Evolutionary conservation across 2,113 vertebrate species (phyloP), one percentile per base, ranked within the genome.

Genomic region (Protomyctophum bolini): DNA sequence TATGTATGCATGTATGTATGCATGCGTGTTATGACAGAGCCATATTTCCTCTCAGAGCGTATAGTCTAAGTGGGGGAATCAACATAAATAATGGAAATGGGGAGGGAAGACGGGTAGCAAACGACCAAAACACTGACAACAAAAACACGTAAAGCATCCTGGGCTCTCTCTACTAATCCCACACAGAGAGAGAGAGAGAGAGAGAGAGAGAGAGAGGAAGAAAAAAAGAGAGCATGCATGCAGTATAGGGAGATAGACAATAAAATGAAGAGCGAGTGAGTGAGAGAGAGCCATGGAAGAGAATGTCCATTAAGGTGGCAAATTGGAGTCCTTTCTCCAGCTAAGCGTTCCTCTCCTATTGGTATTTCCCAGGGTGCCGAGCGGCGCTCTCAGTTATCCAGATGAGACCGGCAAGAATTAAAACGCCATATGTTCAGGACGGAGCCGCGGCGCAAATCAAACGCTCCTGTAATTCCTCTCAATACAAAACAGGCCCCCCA

Each of bases 391-490:
- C 88, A 92, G 87, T 88, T 91, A 93, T 85, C 92, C 92, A 93
- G 92, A 92, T 91, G 93, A 94, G 92, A 94, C 93, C 85, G 86
- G 88, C 85, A 89, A 85, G 89, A 93, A 94, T 94, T 93, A 94
- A 93, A 93, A 91, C 78, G 78, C 92, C 92, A 93, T 93, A 94
- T 94, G 93, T 91, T 93, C 84, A 79, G 89, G 90, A 91, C 79
- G 82, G 83, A 86, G 88, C 91, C 87, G 89, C 81, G 69, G 75
- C 49, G 56, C 83, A 87, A 89, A 90, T 93, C 90, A 91, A 91
- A 91, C 85, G 88, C 89, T 90, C 83, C 88, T 83, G 88, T 89
- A 91, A 89, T 93, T 94, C 88, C 89, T 91, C 88, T 90, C 87
- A 86, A 89, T 90, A 89, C 86, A 87, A 83, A 86, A 86, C 83